phyloP scores from a whole-genome alignment of 2,797 vertebrate species.

The Siniperca obscura region DNA sequence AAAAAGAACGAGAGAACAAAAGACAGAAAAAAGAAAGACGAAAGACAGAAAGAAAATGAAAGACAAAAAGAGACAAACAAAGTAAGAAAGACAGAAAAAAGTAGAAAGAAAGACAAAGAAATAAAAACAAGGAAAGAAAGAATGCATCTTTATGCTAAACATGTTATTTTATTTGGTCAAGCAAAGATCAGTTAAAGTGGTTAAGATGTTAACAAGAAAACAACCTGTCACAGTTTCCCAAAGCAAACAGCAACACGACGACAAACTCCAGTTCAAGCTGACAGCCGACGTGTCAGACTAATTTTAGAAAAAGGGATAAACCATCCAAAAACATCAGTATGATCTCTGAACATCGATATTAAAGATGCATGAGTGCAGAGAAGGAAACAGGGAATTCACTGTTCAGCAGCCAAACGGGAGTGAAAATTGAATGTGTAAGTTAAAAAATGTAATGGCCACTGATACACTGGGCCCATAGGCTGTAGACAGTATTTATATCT shows the following conservation, averaged over 20 bases:
- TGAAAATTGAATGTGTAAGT: neutral
- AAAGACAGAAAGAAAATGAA: neutral
- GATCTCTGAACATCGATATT: slow-evolving; percentile 17
- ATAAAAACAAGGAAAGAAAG: neutral
- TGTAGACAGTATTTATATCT: neutral
- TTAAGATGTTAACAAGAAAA: neutral
- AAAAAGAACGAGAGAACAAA: neutral
- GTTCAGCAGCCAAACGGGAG: neutral
- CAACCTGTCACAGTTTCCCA: neutral
- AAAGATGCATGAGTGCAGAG: slow-evolving; percentile 13
- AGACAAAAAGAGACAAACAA: too few species aligned
- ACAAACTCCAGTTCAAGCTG: slow-evolving; percentile 5
- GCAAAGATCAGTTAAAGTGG: neutral
- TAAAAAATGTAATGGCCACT: too few species aligned
- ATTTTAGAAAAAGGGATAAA: slow-evolving; percentile 1
- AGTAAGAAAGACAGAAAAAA: neutral
- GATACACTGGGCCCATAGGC: neutral
- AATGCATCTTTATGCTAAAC: too few species aligned
- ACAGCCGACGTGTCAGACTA: neutral
- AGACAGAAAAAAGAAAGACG: neutral
- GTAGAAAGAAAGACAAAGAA: too few species aligned
- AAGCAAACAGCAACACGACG: neutral
- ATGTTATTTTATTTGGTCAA: too few species aligned
- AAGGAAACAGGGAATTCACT: neutral
- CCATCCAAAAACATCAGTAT: neutral